Evolutionary conservation across 23 tunicate genomes (phyloP).

Genomic region (Styela clava): DNA sequence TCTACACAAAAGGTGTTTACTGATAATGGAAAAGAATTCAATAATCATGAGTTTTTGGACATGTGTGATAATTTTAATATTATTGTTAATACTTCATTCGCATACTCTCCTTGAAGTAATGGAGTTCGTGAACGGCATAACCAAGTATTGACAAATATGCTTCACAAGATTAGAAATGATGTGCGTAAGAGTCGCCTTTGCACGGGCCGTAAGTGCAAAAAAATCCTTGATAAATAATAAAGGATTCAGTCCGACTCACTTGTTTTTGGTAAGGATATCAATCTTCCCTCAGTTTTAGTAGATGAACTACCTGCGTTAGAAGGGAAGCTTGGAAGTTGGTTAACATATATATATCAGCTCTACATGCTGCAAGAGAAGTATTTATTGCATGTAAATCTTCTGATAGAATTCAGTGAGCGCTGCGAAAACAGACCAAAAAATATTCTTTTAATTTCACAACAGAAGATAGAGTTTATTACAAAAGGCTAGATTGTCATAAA

Average conservation of each 20-base stretch:
- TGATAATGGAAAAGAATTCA: slow-evolving; percentile 28
- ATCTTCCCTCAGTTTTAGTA: background rate
- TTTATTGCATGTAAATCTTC: no score
- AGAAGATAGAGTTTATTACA: no score
- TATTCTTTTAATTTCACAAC: no score
- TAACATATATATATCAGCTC: background rate
- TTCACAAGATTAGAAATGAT: slow-evolving; percentile 5
- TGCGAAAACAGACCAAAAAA: no score
- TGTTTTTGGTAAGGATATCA: slow-evolving; percentile 2
- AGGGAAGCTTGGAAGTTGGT: slow-evolving; percentile 3
- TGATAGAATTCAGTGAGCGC: no score
- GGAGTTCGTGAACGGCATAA: slow-evolving; percentile 34
- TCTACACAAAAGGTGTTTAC: slow-evolving; percentile 8
- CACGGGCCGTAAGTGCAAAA: slow-evolving; percentile 23
- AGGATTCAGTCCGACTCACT: slow-evolving; percentile 23
- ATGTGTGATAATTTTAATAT: slow-evolving; percentile 23
- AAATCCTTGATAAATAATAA: slow-evolving; percentile 10
- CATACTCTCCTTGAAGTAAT: slow-evolving; percentile 35
- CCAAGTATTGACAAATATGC: background rate
- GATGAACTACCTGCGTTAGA: slow-evolving; percentile 14
- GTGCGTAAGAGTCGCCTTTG: background rate
- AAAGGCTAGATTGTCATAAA: no score
- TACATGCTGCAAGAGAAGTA: no score
- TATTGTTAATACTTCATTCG: slow-evolving; percentile 5
- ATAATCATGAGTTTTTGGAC: slow-evolving; percentile 20